A percentile compares a stretch with the other conserved stretches of the same genome.
phyloP scores from a whole-genome alignment of 2,888 invertebrate species.

The Heliconius cydno region DNA sequence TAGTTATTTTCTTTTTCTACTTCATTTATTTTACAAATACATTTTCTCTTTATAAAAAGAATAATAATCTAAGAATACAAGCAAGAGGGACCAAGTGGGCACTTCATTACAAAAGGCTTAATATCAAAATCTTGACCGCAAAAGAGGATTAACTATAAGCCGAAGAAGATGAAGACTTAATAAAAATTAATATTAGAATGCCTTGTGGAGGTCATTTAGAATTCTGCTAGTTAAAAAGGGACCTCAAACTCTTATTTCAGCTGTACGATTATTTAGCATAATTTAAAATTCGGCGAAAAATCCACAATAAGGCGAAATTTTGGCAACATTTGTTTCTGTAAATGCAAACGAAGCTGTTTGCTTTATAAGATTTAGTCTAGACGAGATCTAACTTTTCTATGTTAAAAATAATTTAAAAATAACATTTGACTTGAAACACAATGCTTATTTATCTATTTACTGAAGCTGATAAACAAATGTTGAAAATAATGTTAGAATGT shows the following conservation, averaged over 20 bases:
- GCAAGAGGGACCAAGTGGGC: slow-evolving; percentile 63
- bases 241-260: slow-evolving; percentile 12
- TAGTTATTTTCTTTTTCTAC: not conserved
- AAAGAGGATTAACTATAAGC: slow-evolving; percentile 60
- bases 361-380: slow-evolving; percentile 47
- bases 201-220: slow-evolving; percentile 11
- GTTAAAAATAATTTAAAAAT: slow-evolving; percentile 36
- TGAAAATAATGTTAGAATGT: not conserved
- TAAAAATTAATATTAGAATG: slow-evolving; percentile 31
- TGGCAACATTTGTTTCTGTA: slow-evolving; percentile 48
- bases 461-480: slow-evolving; percentile 5
- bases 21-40: not conserved
- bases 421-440: not conserved
- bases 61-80: slow-evolving; percentile 47
- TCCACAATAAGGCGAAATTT: slow-evolving; percentile 41
- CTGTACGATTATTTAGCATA: slow-evolving; percentile 31
- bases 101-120: slow-evolving; percentile 77
- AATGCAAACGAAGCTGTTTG: slow-evolving; percentile 46
- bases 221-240: slow-evolving; percentile 19
- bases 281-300: slow-evolving; percentile 41
- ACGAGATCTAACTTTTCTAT: slow-evolving; percentile 39
- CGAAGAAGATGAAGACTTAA: slow-evolving; percentile 33
- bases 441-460: not conserved
- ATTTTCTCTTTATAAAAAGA: slow-evolving; percentile 4
- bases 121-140: slow-evolving; percentile 66